These are phyloP conservation scores for Cheilosia vernalis DNA, from an alignment of 2,888 invertebrate genomes.

Conservation along the genomic window DNA sequence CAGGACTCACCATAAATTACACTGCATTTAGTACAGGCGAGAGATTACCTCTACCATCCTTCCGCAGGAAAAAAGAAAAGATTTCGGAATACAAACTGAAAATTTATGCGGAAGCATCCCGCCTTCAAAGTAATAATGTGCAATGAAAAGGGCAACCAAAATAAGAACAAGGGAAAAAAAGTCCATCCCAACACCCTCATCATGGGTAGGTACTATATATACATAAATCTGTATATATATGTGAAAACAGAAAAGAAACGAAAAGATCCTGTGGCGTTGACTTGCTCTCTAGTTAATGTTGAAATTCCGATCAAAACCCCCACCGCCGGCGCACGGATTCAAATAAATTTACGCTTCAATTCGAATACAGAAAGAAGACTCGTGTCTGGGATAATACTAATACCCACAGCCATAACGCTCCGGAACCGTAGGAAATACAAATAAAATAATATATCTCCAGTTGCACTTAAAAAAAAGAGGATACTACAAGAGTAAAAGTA, in stretches of 20 bases:
- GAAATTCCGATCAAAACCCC: background rate
- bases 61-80: background rate
- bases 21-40: constrained; percentile 34
- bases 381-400: background rate
- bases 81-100: constrained; percentile 16
- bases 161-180: background rate
- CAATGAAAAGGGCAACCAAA: constrained; percentile 32
- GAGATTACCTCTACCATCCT: constrained; percentile 19
- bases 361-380: constrained; percentile 6
- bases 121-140: constrained; percentile 41
- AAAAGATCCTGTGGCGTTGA: constrained; percentile 7
- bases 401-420: background rate
- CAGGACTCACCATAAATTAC: constrained; percentile 38
- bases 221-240: too few relatives aligned
- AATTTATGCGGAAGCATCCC: constrained; percentile 39
- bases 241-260: background rate
- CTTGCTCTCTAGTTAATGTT: constrained; percentile 15
- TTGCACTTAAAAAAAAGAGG: constrained; percentile 33
- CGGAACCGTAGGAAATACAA: background rate
- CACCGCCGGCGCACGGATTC: constrained; percentile 1
- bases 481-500: background rate
- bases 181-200: too few relatives aligned
- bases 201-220: too few relatives aligned
- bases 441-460: constrained; percentile 36
- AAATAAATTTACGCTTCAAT: constrained; percentile 31